phyloP scores from a whole-genome alignment of 2,113 vertebrate species.

The Sisor rabdophorus region DNA sequence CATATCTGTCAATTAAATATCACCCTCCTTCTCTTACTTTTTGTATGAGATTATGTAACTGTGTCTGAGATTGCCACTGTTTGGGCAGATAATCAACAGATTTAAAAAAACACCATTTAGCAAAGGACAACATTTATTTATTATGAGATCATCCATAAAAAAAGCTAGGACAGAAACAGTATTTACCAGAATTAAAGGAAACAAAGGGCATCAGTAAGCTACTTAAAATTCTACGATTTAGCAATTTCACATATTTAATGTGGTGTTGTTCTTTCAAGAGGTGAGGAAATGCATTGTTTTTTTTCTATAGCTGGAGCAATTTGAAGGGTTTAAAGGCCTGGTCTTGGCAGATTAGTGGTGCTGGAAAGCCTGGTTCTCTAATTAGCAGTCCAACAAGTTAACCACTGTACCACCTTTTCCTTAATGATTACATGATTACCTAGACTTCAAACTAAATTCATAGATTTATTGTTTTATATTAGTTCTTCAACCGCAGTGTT shows the following conservation, averaged over 20 bases:
- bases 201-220: neutral
- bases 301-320: too few species aligned
- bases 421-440: conserved; percentile 8
- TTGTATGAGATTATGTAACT: too few species aligned
- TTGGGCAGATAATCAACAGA: too few species aligned
- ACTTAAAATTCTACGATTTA: neutral
- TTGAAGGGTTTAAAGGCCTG: too few species aligned
- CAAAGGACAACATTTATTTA: neutral
- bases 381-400: too few species aligned
- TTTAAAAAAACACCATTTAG: neutral
- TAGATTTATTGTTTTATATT: neutral
- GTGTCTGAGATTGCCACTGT: neutral
- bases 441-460: neutral
- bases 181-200: neutral
- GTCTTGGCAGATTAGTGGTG: too few species aligned
- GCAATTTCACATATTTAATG: conserved; percentile 6
- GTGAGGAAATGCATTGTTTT: neutral
- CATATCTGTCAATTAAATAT: neutral
- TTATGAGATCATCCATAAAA: neutral
- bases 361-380: too few species aligned
- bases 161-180: neutral
- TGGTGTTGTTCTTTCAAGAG: neutral
- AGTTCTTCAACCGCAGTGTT: neutral
- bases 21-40: neutral
- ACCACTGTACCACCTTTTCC: too few species aligned